Evolutionary conservation across 2,888 invertebrate genomes (phyloP).

Genomic region (Drosophila maculinotata): DNA sequence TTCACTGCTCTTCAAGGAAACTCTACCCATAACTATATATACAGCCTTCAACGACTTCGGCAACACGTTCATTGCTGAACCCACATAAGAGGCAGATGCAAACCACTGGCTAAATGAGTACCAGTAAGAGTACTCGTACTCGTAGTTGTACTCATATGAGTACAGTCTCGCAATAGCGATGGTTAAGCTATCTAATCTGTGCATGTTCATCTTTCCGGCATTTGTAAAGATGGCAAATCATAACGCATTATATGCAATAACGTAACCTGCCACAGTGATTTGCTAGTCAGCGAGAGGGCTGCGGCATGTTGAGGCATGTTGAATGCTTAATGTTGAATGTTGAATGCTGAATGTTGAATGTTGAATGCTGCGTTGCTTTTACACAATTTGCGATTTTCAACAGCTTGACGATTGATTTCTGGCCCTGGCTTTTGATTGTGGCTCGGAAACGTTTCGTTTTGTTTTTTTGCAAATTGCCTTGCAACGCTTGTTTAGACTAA

Average conservation of each 20-base stretch:
- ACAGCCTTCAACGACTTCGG: not conserved
- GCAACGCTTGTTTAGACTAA: slow-evolving; percentile 68
- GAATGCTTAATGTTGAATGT: slow-evolving; percentile 21
- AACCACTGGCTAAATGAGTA: not conserved
- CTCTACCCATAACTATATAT: not conserved
- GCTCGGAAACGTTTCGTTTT: slow-evolving; percentile 43
- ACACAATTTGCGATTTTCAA: slow-evolving; percentile 76
- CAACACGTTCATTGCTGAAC: not conserved
- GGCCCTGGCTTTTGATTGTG: slow-evolving; percentile 44
- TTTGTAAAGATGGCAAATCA: slow-evolving; percentile 65
- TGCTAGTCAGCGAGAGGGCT: slow-evolving; percentile 26
- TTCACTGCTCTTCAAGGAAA: not conserved
- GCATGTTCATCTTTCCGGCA: slow-evolving; percentile 72
- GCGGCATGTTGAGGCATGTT: slow-evolving; percentile 11
- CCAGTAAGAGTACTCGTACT: not conserved
- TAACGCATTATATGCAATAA: slow-evolving; percentile 72
- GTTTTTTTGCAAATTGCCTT: slow-evolving; percentile 63
- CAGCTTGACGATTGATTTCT: slow-evolving; percentile 78
- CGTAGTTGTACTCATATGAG: not conserved
- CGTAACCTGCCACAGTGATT: slow-evolving; percentile 38
- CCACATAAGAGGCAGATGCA: slow-evolving; percentile 1
- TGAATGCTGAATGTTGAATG: slow-evolving; percentile 27
- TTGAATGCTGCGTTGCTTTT: slow-evolving; percentile 61
- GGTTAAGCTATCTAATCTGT: slow-evolving; percentile 44
- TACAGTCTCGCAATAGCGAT: slow-evolving; percentile 3